Percentiles rank a stretch among this genome's conserved stretches.
These are phyloP conservation scores for Python bivittatus DNA, from an alignment of 2,113 vertebrate genomes.

Conservation along the genomic window DNA sequence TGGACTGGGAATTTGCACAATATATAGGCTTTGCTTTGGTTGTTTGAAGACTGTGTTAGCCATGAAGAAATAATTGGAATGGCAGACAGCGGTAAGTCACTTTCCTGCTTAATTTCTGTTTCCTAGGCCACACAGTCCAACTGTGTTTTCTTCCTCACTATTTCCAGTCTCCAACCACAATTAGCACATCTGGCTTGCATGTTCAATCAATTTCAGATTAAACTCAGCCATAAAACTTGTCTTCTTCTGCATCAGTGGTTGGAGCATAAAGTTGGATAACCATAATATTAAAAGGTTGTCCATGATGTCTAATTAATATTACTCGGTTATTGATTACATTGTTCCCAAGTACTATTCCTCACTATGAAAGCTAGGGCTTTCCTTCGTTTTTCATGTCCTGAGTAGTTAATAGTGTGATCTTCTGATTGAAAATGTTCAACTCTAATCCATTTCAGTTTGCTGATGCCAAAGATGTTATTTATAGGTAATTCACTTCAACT, in stretches of 20 bases:
- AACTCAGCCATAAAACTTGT: neutral
- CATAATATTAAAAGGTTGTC: neutral
- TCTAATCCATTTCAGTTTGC: neutral
- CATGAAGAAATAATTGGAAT: neutral
- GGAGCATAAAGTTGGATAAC: neutral
- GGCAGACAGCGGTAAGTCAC: neutral
- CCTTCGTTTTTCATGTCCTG: neutral
- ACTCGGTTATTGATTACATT: neutral
- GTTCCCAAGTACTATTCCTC: neutral
- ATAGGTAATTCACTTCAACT: neutral
- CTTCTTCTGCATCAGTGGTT: neutral
- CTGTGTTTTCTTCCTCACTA: neutral
- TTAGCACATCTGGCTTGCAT: neutral
- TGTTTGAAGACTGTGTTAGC: neutral
- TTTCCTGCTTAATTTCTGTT: neutral
- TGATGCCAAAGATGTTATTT: neutral
- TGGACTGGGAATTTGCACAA: neutral
- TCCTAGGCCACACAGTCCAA: neutral
- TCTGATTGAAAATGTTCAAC: neutral
- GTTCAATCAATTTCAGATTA: neutral
- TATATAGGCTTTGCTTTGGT: neutral
- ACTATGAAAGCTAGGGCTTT: neutral
- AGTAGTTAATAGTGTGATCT: neutral
- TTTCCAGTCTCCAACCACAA: neutral
- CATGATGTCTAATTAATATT: neutral